These are phyloP conservation scores for Dipus sagitta DNA, from an alignment of 2,797 vertebrate species.

Conservation along the genomic window DNA sequence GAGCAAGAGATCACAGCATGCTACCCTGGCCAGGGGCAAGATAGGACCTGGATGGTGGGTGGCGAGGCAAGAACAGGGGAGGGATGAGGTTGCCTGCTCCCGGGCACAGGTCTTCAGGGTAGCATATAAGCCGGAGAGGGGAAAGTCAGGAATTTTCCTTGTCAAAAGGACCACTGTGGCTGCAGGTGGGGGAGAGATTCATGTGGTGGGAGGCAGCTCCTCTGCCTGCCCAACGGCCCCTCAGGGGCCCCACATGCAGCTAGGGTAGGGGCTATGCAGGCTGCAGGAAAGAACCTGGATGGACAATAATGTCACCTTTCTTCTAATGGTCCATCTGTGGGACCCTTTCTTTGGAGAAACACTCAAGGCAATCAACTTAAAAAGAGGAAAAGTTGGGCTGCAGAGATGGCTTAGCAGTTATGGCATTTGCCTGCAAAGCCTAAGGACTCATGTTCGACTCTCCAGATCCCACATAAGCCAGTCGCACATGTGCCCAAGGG, in stretches of 20 bases:
- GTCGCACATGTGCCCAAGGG: too few species aligned
- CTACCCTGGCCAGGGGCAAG: background rate
- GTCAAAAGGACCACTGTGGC: background rate
- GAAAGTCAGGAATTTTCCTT: background rate
- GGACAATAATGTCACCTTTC: background rate
- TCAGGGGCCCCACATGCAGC: rapidly evolving
- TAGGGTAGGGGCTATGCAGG: background rate
- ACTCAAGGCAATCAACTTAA: background rate
- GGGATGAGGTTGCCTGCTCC: too few species aligned
- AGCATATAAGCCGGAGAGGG: background rate
- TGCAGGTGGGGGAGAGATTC: background rate
- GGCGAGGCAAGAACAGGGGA: background rate
- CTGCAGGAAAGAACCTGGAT: background rate
- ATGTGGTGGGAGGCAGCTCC: background rate
- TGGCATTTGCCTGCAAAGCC: too few species aligned
- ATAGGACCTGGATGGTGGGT: background rate
- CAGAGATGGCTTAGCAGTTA: too few species aligned
- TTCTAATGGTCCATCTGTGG: background rate
- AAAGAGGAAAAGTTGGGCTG: too few species aligned
- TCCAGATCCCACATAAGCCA: too few species aligned
- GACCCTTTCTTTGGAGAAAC: background rate
- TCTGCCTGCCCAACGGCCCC: background rate
- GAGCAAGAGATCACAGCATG: background rate
- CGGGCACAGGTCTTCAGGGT: background rate
- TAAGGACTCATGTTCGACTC: too few species aligned